Conservation (phyloP, 2,888 invertebrate genomes). For the Lepidocyrtinus sp. region DNA sequence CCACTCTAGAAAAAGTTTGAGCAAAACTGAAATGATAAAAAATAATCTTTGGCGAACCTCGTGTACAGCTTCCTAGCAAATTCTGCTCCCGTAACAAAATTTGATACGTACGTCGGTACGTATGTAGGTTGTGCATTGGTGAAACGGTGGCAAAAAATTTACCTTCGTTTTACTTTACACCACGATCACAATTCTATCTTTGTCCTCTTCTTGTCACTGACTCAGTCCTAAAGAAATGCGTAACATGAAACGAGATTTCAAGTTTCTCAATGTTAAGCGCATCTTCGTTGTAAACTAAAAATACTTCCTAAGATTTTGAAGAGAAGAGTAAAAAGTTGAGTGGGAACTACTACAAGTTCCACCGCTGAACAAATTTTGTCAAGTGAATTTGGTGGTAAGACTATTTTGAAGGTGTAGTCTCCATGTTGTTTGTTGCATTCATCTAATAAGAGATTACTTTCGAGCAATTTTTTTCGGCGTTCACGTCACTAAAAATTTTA, state of each 20-base stretch:
- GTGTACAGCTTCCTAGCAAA: background rate
- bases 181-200: background rate
- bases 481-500: background rate
- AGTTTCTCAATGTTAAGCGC: background rate
- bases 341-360: background rate
- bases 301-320: background rate
- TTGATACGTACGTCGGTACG: background rate
- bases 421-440: background rate
- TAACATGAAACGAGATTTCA: background rate
- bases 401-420: background rate
- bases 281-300: background rate
- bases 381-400: background rate
- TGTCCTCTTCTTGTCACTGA: background rate
- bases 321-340: conserved; percentile 9
- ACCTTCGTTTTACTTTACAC: background rate
- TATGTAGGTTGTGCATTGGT: background rate
- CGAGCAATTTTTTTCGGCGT: background rate
- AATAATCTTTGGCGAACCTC: background rate
- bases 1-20: background rate
- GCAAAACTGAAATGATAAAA: background rate
- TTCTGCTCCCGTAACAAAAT: background rate
- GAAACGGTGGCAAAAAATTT: background rate
- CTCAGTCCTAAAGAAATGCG: background rate
- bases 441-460: background rate
- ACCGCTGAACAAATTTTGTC: background rate